phyloP scores from a whole-genome alignment of 37 sponge, comb jelly and placozoan species.

The Mnemiopsis leidyi region DNA sequence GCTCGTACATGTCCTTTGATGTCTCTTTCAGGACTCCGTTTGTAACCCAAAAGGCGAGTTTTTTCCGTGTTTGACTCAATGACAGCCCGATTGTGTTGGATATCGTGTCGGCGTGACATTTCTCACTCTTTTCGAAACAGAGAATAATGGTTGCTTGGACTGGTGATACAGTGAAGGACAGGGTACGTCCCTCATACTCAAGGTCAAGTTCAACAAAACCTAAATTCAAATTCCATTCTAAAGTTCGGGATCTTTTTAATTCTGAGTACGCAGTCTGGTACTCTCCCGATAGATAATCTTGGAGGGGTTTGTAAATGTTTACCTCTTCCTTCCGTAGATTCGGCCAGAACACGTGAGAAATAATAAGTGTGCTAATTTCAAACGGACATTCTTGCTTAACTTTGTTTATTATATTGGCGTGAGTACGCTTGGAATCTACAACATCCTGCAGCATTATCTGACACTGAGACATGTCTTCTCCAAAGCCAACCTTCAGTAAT shows the following conservation, averaged over 20 bases:
- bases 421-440: slow-evolving; percentile 80
- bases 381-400: neutral
- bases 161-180: slow-evolving; percentile 80
- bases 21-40: slow-evolving; percentile 82
- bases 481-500: slow-evolving; percentile 84
- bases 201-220: slow-evolving; percentile 84
- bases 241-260: slow-evolving; percentile 78
- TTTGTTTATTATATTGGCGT: slow-evolving; percentile 58
- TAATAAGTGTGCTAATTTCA: slow-evolving; percentile 75
- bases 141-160: slow-evolving; percentile 79
- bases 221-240: slow-evolving; percentile 83
- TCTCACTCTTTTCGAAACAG: slow-evolving; percentile 74
- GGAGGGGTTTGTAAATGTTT: slow-evolving; percentile 71
- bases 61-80: slow-evolving; percentile 71
- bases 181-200: slow-evolving; percentile 70
- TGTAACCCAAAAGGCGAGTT: slow-evolving; percentile 79
- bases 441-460: slow-evolving; percentile 95
- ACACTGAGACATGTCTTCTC: slow-evolving; percentile 85
- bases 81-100: slow-evolving; percentile 62
- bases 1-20: slow-evolving; percentile 69
- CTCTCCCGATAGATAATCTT: slow-evolving; percentile 69
- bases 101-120: slow-evolving; percentile 51
- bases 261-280: slow-evolving; percentile 68
- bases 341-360: slow-evolving; percentile 94
- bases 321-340: slow-evolving; percentile 79